phyloP scores from a whole-genome alignment of 2,888 invertebrate species.

The Pseudococcus jackbeardsleyi region DNA sequence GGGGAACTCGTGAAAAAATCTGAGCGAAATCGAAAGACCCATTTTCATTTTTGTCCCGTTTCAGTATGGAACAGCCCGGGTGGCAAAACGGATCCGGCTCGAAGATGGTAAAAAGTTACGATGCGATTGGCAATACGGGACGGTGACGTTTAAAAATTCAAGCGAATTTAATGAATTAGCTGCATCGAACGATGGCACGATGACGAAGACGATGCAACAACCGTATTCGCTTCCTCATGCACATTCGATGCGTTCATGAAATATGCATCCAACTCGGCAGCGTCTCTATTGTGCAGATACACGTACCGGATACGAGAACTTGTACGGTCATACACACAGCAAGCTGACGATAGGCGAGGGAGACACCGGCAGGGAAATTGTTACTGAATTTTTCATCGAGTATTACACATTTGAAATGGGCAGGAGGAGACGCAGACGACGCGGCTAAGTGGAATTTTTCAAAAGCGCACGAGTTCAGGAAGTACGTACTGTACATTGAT shows the following conservation, averaged over 20 bases:
- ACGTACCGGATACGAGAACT: background rate
- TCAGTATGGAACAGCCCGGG: no score
- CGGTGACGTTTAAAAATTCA: background rate
- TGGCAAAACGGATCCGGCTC: background rate
- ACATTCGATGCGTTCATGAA: conserved; percentile 1
- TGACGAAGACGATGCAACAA: background rate
- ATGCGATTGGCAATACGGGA: background rate
- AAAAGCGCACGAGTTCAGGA: background rate
- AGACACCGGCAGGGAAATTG: background rate
- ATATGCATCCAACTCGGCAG: conserved; percentile 7
- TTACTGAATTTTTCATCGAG: conserved; percentile 6
- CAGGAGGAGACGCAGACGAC: background rate
- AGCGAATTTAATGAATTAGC: conserved; percentile 8
- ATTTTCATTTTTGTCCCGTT: no score
- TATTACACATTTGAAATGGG: background rate
- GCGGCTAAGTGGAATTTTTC: conserved; percentile 1
- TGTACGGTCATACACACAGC: background rate
- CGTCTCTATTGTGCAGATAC: background rate
- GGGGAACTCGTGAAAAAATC: no score
- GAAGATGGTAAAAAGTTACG: background rate
- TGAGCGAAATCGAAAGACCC: no score
- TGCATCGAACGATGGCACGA: background rate
- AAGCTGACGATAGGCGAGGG: background rate
- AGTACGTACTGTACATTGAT: background rate
- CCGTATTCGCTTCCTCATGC: background rate